Conservation (phyloP, 2,797 vertebrate genomes). For the Thaleichthys pacificus region DNA sequence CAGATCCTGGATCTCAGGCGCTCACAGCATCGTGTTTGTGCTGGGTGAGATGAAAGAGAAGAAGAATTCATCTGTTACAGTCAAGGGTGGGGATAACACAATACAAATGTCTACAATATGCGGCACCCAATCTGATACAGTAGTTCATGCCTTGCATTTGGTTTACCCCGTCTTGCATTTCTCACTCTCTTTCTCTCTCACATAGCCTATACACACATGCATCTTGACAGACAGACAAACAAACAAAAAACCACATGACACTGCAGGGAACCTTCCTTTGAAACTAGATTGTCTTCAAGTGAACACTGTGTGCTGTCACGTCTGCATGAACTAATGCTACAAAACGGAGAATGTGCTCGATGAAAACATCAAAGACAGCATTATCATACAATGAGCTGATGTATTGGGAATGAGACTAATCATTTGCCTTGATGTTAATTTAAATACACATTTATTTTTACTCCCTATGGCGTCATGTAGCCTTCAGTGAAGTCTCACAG, state of each 20-base stretch:
- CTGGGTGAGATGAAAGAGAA: constrained; percentile 19
- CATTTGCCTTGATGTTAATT: background rate
- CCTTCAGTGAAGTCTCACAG: background rate
- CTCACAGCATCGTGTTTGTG: constrained; percentile 44
- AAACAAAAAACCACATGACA: background rate
- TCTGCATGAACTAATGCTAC: background rate
- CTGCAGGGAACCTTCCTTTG: background rate
- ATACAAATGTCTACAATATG: background rate
- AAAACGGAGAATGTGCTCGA: background rate
- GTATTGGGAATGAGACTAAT: background rate
- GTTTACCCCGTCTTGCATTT: background rate
- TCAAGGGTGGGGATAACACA: background rate
- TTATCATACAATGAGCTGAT: background rate
- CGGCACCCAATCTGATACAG: background rate
- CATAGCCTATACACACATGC: background rate
- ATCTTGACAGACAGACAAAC: background rate
- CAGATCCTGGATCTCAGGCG: constrained; percentile 36
- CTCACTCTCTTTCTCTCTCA: background rate
- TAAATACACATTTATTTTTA: constrained; percentile 1
- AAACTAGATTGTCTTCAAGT: background rate
- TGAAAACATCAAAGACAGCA: constrained; percentile 8
- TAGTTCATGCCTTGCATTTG: background rate
- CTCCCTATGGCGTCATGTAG: background rate
- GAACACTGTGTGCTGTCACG: background rate
- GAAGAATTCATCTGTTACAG: background rate